These are phyloP conservation scores for Anoplophora glabripennis DNA, from an alignment of 1,140 invertebrate species.

Conservation along the genomic window DNA sequence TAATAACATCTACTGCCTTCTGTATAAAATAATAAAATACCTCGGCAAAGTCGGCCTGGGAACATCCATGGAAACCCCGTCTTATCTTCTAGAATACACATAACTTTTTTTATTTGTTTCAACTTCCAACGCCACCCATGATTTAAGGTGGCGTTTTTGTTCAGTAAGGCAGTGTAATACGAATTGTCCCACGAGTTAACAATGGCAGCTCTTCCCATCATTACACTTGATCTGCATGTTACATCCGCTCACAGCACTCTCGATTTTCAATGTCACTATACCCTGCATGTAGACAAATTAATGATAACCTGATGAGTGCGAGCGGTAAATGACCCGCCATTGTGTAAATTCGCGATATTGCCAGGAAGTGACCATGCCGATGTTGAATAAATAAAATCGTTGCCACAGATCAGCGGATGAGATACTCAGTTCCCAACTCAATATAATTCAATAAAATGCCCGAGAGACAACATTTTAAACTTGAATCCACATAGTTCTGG, in stretches of 20 bases:
- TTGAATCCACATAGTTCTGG: too few species aligned
- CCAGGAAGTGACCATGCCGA: constrained; percentile 16
- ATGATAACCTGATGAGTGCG: constrained; percentile 26
- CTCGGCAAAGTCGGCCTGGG: constrained; percentile 25
- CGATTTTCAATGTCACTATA: constrained; percentile 45
- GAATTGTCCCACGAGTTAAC: constrained; percentile 43
- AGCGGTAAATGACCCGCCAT: constrained; percentile 26
- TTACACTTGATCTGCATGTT: constrained; percentile 48
- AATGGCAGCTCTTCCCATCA: constrained; percentile 45
- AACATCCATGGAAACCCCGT: constrained; percentile 10
- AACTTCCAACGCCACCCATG: constrained; percentile 38
- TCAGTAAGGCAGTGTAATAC: constrained; percentile 47
- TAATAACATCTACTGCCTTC: constrained; percentile 32
- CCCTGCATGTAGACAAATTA: constrained; percentile 22
- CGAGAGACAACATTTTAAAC: too few species aligned
- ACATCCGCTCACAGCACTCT: constrained; percentile 45
- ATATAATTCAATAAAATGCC: too few species aligned
- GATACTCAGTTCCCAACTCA: too few species aligned
- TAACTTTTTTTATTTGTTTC: constrained; percentile 36
- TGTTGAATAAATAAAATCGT: too few species aligned
- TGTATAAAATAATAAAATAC: constrained; percentile 34
- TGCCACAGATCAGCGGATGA: too few species aligned
- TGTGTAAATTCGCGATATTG: constrained; percentile 11
- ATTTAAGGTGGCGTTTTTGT: constrained; percentile 42
- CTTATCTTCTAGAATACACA: constrained; percentile 30